Evolutionary conservation across 2,888 invertebrate species (phyloP).

Genomic region (Scaptomyza polygonia): DNA sequence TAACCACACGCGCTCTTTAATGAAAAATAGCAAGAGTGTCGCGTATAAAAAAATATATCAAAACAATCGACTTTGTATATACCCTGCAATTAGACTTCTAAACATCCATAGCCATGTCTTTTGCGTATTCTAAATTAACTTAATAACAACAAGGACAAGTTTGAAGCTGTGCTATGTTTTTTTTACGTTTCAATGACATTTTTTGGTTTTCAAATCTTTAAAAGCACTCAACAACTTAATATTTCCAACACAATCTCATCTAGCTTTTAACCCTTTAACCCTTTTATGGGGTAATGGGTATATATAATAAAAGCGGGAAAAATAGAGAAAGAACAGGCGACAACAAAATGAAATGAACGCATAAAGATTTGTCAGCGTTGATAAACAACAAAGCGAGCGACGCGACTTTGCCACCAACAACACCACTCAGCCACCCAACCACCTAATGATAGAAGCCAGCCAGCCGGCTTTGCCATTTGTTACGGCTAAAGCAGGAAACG

Average conservation of each 20-base stretch:
- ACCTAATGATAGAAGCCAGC: background rate
- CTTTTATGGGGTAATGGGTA: slow-evolving; percentile 12
- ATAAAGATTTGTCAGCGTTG: slow-evolving; percentile 79
- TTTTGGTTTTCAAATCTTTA: background rate
- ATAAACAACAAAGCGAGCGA: slow-evolving; percentile 73
- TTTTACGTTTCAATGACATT: no score
- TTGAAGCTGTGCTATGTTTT: no score
- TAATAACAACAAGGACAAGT: no score
- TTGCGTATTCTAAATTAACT: no score
- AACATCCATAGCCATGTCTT: no score
- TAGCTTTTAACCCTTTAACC: background rate
- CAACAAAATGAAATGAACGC: slow-evolving; percentile 68
- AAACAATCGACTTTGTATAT: background rate
- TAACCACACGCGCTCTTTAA: slow-evolving; percentile 69
- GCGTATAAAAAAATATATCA: slow-evolving; percentile 35
- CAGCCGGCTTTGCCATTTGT: slow-evolving; percentile 21
- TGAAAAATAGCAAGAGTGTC: slow-evolving; percentile 71
- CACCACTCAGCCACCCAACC: slow-evolving; percentile 3
- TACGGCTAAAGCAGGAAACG: background rate
- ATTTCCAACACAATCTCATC: background rate
- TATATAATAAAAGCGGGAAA: slow-evolving; percentile 10
- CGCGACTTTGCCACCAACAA: slow-evolving; percentile 28
- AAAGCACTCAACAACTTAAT: background rate
- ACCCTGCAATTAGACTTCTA: slow-evolving; percentile 11
- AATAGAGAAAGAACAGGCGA: slow-evolving; percentile 40